Evolutionary conservation across 2,888 invertebrate genomes (phyloP).

Genomic region (Cryptocephalus primarius): DNA sequence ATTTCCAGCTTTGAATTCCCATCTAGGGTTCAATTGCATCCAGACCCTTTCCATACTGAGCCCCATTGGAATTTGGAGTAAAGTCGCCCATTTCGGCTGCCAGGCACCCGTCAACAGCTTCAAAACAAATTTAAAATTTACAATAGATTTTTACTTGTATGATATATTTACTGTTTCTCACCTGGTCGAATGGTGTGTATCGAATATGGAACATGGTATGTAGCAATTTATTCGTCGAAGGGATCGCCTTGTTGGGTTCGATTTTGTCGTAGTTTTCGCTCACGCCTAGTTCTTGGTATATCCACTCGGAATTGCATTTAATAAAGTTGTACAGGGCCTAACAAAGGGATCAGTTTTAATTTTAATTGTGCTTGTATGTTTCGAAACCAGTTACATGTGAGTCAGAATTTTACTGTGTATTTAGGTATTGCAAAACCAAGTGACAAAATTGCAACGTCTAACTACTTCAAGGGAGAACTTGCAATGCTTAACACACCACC

Average conservation of each 20-base stretch:
- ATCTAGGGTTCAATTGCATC: constrained; percentile 38
- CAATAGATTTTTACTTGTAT: background rate
- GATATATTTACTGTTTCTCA: constrained; percentile 26
- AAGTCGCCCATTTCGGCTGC: constrained; percentile 39
- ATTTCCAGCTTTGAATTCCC: constrained; percentile 39
- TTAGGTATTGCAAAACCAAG: too few relatives aligned
- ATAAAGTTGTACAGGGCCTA: constrained; percentile 63
- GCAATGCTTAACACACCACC: too few relatives aligned
- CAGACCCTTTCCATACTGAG: constrained; percentile 38
- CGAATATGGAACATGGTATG: constrained; percentile 76
- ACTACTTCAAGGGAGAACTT: too few relatives aligned
- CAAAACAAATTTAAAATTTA: constrained; percentile 12
- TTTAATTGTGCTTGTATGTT: too few relatives aligned
- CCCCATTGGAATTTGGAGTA: constrained; percentile 40
- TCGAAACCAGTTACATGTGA: too few relatives aligned
- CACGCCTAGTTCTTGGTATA: constrained; percentile 48
- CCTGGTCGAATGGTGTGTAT: constrained; percentile 64
- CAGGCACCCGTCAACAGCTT: constrained; percentile 41
- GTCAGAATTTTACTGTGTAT: too few relatives aligned
- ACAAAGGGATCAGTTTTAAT: background rate
- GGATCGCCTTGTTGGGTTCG: constrained; percentile 25
- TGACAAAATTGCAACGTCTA: too few relatives aligned
- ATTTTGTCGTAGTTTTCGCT: constrained; percentile 32
- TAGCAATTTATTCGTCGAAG: constrained; percentile 44
- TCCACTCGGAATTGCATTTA: constrained; percentile 55